Conservation (phyloP, 2,113 vertebrate species). For the Climacteris rufus region DNA sequence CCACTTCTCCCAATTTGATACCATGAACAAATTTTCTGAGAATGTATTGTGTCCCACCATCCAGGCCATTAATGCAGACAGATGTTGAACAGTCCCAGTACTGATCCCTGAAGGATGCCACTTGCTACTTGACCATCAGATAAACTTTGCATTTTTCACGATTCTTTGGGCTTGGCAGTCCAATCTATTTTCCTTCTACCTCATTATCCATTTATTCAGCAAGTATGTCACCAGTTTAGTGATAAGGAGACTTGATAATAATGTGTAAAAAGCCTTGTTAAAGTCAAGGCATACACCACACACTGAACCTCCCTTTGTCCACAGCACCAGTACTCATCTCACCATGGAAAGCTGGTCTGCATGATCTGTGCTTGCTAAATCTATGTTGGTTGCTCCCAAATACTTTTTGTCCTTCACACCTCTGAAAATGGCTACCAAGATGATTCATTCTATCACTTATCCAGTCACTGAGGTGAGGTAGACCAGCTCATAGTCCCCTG, state of each 20-base stretch:
- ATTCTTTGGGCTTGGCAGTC: not conserved
- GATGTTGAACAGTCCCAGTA: not conserved
- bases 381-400: not conserved
- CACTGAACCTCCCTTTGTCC: not conserved
- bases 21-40: not conserved
- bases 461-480: not conserved
- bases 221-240: not conserved
- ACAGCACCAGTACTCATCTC: not conserved
- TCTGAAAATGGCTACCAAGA: not conserved
- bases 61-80: not conserved
- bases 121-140: not conserved
- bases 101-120: not conserved
- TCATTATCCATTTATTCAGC: not conserved
- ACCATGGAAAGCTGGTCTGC: not conserved
- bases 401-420: not conserved
- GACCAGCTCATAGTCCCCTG: not conserved
- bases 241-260: not conserved
- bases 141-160: not conserved
- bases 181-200: not conserved
- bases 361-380: not conserved
- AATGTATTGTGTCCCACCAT: not conserved
- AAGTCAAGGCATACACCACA: not conserved
- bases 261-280: not conserved
- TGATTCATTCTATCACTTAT: not conserved
- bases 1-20: not conserved